These are phyloP conservation scores for Halichoeres trimaculatus DNA, from an alignment of 2,113 vertebrate species.

Conservation along the genomic window DNA sequence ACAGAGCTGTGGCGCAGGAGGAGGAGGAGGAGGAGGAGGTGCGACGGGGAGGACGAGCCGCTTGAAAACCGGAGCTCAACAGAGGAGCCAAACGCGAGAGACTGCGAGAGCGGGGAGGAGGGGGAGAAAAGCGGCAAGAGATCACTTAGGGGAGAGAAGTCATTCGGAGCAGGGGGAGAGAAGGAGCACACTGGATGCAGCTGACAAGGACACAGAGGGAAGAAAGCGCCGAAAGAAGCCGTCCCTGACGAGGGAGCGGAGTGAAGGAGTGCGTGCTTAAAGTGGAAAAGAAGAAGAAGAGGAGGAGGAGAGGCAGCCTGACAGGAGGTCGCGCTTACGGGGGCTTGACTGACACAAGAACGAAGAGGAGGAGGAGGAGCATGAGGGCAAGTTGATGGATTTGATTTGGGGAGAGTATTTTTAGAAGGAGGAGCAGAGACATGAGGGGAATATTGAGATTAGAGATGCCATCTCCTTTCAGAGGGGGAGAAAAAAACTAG, in stretches of 20 bases:
- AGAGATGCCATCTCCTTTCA: constrained; percentile 40
- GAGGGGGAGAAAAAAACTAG: constrained; percentile 29
- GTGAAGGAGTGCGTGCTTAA: constrained; percentile 46
- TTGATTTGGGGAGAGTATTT: constrained; percentile 75
- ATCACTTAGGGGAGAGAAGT: constrained; percentile 65
- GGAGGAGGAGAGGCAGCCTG: constrained; percentile 46
- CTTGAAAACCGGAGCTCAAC: constrained; percentile 37
- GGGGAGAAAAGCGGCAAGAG: constrained; percentile 31
- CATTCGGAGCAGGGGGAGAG: constrained; percentile 54
- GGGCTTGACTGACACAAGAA: constrained; percentile 61
- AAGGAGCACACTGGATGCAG: constrained; percentile 59
- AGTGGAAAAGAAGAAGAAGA: constrained; percentile 60
- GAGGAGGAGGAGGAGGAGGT: constrained; percentile 53
- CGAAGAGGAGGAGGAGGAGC: constrained; percentile 63
- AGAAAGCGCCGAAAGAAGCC: constrained; percentile 45
- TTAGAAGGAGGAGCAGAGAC: constrained; percentile 65
- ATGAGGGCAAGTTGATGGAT: constrained; percentile 76
- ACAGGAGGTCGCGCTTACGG: constrained; percentile 52
- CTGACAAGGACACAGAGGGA: constrained; percentile 63
- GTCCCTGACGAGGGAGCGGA: constrained; percentile 40
- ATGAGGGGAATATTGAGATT: constrained; percentile 60
- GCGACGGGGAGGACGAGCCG: constrained; percentile 55
- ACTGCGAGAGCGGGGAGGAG: constrained; percentile 11
- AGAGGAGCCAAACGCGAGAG: constrained; percentile 21
- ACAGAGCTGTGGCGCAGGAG: constrained; percentile 73